Percentiles rank a stretch among this genome's conserved stretches.
Evolutionary conservation across 2,797 vertebrate genomes (phyloP).

Genomic region (Acanthopagrus latus): DNA sequence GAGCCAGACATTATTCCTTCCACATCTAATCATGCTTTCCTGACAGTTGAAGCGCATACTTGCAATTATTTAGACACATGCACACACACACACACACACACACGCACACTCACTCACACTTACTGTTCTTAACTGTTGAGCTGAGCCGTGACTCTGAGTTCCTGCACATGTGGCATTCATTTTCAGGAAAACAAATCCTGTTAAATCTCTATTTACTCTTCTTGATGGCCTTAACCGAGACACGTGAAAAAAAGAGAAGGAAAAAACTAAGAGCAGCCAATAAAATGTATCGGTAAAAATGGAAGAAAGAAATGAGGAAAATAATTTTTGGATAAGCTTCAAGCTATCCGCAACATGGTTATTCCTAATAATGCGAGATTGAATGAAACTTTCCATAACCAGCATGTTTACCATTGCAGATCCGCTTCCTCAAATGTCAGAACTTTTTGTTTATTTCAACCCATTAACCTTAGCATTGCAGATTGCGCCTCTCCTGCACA

Average conservation of each 20-base stretch:
- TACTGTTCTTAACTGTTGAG: conserved; percentile 75
- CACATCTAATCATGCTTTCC: conserved; percentile 63
- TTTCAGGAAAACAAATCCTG: conserved; percentile 75
- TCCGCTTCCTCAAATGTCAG: conserved; percentile 30
- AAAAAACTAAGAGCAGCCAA: conserved; percentile 30
- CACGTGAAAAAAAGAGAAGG: conserved; percentile 4
- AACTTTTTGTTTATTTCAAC: conserved; percentile 32
- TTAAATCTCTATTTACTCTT: conserved; percentile 77
- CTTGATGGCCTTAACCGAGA: conserved; percentile 64
- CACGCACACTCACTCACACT: conserved; percentile 57
- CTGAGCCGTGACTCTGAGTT: conserved; percentile 77
- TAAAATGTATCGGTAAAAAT: conserved; percentile 38
- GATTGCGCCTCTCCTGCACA: neutral
- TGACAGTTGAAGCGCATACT: conserved; percentile 50
- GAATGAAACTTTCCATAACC: conserved; percentile 26
- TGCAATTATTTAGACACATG: conserved; percentile 56
- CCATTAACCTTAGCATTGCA: conserved; percentile 5
- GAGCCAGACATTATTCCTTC: conserved; percentile 61
- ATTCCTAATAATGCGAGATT: conserved; percentile 26
- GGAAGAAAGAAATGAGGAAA: conserved; percentile 28
- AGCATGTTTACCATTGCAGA: conserved; percentile 16
- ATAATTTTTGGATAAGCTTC: conserved; percentile 16
- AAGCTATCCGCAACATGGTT: conserved; percentile 24
- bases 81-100: conserved; percentile 43
- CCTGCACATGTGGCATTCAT: conserved; percentile 80